Conservation (phyloP, 2,113 vertebrate genomes). For the Passer domesticus region DNA sequence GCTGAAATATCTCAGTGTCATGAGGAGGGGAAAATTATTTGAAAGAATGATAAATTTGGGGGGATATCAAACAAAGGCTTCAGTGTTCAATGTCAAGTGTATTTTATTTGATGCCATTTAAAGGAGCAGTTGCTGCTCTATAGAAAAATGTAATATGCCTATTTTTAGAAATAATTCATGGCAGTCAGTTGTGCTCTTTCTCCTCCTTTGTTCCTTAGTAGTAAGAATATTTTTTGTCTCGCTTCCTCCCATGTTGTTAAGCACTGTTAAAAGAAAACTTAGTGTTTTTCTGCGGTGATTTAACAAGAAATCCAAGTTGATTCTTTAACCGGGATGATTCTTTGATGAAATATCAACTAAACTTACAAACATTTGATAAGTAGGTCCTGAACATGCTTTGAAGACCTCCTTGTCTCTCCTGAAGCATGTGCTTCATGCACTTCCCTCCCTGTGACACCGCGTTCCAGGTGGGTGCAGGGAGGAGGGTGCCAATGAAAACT, state of each 20-base stretch:
- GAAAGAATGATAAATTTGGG: not conserved
- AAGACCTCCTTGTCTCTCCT: not conserved
- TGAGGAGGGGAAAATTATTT: accelerated
- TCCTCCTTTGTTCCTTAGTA: not conserved
- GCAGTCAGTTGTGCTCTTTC: not conserved
- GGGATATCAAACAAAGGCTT: not conserved
- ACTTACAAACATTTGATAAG: not conserved
- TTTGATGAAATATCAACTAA: not conserved
- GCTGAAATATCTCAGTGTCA: not conserved
- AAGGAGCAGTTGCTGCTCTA: not conserved
- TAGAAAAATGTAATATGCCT: not conserved
- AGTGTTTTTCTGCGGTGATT: not conserved
- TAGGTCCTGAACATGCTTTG: not conserved
- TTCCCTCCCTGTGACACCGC: accelerated
- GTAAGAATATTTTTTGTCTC: not conserved
- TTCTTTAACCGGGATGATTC: not conserved
- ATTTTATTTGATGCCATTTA: slow-evolving; percentile 1
- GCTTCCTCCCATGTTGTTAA: not conserved
- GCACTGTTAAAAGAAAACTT: not conserved
- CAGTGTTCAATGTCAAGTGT: not conserved
- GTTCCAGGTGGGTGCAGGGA: accelerated
- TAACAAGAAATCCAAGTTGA: not conserved
- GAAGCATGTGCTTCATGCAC: accelerated
- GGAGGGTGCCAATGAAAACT: not conserved
- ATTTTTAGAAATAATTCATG: slow-evolving; percentile 13